Conservation (phyloP, 1,140 invertebrate species). For the Proales similis region DNA sequence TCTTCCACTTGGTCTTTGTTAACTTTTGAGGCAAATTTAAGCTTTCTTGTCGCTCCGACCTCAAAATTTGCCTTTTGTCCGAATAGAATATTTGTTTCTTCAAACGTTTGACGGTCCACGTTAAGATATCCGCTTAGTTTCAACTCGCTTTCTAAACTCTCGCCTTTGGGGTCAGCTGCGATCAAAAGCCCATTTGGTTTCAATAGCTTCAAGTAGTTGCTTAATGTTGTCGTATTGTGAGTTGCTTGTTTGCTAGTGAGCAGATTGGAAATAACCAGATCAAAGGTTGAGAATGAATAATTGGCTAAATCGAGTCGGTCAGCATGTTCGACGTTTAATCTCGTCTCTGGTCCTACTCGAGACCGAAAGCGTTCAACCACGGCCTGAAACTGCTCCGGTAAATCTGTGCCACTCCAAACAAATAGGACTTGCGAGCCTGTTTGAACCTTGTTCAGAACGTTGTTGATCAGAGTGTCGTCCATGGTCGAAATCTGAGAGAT, state of each 20-base stretch:
- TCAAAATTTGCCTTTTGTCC: slow-evolving; percentile 34
- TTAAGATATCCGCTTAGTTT: slow-evolving; percentile 25
- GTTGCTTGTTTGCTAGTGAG: background rate
- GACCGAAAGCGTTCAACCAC: background rate
- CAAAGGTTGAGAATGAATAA: background rate
- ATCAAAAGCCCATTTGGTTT: slow-evolving; percentile 26
- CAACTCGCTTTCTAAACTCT: slow-evolving; percentile 5
- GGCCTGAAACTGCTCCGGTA: background rate
- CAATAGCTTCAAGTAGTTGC: slow-evolving; percentile 26
- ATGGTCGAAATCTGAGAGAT: too few species aligned
- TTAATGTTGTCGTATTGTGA: background rate
- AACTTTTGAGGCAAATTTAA: too few species aligned
- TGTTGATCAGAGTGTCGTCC: slow-evolving; percentile 23
- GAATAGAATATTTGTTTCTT: slow-evolving; percentile 10
- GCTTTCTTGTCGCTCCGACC: background rate
- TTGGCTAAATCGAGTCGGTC: background rate
- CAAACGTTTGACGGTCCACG: too few species aligned
- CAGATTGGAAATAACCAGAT: slow-evolving; percentile 18
- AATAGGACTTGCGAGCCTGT: background rate
- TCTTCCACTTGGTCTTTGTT: too few species aligned
- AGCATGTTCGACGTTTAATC: background rate
- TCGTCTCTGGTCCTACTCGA: background rate
- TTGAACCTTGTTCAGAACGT: slow-evolving; percentile 25
- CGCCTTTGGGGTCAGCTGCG: background rate
- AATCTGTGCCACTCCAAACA: background rate